phyloP scores from a whole-genome alignment of 2,113 vertebrate species.

The Gnathonemus longibarbis region DNA sequence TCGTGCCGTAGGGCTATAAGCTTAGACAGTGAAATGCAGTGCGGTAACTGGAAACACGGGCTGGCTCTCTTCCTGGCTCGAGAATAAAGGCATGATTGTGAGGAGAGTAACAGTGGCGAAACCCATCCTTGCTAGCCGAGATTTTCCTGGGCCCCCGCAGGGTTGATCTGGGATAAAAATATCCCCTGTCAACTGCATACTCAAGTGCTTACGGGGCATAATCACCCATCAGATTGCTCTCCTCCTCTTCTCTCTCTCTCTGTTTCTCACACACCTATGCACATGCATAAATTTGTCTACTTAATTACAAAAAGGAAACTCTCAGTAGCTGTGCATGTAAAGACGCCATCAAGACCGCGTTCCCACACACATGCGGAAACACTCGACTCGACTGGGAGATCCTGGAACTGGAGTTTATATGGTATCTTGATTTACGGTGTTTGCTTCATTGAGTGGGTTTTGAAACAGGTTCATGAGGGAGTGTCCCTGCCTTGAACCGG shows the following conservation, averaged over 20 bases:
- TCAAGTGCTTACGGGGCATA: conserved; percentile 14
- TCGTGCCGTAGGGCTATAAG: no score
- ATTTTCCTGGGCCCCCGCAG: neutral
- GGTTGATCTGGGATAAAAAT: conserved; percentile 21
- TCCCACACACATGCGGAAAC: neutral
- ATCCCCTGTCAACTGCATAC: conserved; percentile 9
- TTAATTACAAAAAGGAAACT: neutral
- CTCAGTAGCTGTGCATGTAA: neutral
- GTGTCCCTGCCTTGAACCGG: neutral
- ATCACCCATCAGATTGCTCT: neutral
- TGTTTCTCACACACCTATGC: neutral
- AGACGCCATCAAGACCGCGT: neutral
- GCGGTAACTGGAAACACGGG: neutral
- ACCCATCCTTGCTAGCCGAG: neutral
- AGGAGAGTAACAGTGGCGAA: conserved; percentile 1
- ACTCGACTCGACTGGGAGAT: neutral
- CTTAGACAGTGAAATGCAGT: neutral
- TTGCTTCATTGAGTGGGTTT: neutral
- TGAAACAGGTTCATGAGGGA: neutral
- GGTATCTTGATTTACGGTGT: neutral
- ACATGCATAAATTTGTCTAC: neutral
- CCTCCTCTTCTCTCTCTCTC: neutral
- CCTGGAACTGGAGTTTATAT: neutral
- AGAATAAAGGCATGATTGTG: conserved; percentile 18
- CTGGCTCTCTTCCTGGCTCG: neutral